Evolutionary conservation across 1,140 invertebrate species (phyloP).

Genomic region (Ganaspis sp.): DNA sequence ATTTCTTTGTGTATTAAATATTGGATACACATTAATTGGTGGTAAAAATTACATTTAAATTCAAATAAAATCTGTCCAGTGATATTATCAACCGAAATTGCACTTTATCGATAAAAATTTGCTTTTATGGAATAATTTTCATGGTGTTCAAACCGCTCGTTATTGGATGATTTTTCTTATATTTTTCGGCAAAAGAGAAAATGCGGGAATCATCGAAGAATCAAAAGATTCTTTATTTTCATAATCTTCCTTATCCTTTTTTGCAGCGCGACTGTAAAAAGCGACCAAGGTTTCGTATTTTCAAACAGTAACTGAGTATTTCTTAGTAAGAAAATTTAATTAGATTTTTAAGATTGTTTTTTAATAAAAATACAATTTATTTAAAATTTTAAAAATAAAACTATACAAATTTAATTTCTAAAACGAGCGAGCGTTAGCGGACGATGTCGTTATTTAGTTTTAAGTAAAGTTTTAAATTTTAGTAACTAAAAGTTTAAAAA

Average conservation of each 20-base stretch:
- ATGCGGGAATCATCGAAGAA: neutral
- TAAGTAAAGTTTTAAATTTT: too few relatives aligned
- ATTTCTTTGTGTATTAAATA: too few relatives aligned
- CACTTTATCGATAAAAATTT: neutral
- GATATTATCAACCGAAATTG: neutral
- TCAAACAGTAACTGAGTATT: neutral
- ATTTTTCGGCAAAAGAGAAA: neutral
- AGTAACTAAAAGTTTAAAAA: too few relatives aligned
- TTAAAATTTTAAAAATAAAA: too few relatives aligned
- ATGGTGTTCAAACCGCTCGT: neutral
- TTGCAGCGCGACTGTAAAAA: neutral
- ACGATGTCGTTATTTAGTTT: too few relatives aligned
- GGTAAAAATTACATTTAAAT: neutral
- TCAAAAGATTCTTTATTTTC: constrained; percentile 6
- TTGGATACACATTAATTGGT: too few relatives aligned
- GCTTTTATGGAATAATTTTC: neutral
- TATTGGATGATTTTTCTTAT: neutral
- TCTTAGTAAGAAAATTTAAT: neutral
- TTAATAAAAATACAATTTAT: too few relatives aligned
- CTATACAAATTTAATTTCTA: too few relatives aligned
- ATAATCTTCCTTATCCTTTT: neutral
- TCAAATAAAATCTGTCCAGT: neutral
- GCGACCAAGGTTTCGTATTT: neutral
- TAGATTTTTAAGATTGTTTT: too few relatives aligned
- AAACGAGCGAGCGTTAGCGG: too few relatives aligned